phyloP scores from a whole-genome alignment of 2,113 vertebrate species.

The Boulengeromyrus knoepffleri region DNA sequence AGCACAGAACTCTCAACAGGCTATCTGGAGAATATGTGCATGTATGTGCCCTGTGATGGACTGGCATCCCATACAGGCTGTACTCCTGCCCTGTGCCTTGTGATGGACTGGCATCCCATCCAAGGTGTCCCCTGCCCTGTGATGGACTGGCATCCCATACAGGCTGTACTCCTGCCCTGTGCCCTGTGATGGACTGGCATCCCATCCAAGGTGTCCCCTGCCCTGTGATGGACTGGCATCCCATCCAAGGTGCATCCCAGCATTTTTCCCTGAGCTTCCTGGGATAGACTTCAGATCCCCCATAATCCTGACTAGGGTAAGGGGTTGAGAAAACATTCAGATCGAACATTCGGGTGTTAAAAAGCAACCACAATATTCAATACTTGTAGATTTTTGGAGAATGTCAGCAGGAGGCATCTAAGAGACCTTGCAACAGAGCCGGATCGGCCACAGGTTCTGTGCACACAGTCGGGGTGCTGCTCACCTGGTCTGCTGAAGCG shows the following conservation, averaged over 20 bases:
- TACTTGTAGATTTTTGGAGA: background rate
- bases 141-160: background rate
- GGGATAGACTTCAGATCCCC: background rate
- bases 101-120: background rate
- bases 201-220: background rate
- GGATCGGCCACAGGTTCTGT: background rate
- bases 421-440: background rate
- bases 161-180: background rate
- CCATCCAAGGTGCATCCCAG: background rate
- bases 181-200: background rate
- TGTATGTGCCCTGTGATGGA: background rate
- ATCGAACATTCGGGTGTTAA: background rate
- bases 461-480: background rate
- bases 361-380: background rate
- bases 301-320: background rate
- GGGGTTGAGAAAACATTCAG: background rate
- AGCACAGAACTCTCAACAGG: background rate
- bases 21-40: background rate
- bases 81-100: too few relatives aligned
- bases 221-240: background rate
- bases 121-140: background rate
- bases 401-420: background rate
- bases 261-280: background rate
- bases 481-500: conserved; percentile 86
- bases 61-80: background rate